These are phyloP conservation scores for Melinopterus prodromus DNA, from an alignment of 2,888 invertebrate genomes.

Conservation along the genomic window DNA sequence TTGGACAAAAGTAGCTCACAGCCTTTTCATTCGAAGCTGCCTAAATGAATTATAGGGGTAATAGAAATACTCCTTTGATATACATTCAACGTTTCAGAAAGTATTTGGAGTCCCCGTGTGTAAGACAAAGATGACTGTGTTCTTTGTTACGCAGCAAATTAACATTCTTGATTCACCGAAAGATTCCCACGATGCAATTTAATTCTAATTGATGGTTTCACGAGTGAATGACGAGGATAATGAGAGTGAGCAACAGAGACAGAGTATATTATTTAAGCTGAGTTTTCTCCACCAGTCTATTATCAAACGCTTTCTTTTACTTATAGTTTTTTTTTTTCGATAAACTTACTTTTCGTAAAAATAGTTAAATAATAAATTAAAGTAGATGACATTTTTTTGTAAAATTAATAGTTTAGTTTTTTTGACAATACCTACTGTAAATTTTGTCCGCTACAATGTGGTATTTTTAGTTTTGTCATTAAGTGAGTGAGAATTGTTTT, in stretches of 20 bases:
- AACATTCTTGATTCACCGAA: background rate
- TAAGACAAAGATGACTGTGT: background rate
- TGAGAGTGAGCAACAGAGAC: background rate
- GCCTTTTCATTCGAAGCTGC: background rate
- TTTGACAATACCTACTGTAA: no score
- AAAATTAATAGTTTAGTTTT: no score
- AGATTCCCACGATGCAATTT: background rate
- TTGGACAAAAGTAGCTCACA: background rate
- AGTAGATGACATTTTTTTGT: no score
- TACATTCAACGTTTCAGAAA: background rate
- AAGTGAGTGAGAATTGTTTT: no score
- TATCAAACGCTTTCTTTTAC: no score
- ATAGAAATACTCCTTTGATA: background rate
- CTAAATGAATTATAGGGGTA: background rate
- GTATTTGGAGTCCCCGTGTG: background rate
- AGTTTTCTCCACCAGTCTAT: background rate
- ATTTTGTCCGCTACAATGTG: no score
- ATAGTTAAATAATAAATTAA: no score
- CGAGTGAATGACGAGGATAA: background rate
- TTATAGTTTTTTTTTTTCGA: background rate
- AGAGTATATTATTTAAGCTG: background rate
- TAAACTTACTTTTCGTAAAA: no score
- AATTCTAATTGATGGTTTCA: background rate
- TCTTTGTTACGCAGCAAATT: background rate
- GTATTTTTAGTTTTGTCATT: no score